These are phyloP conservation scores for Aethes cnicana DNA, from an alignment of 2,888 invertebrate genomes.

Conservation along the genomic window DNA sequence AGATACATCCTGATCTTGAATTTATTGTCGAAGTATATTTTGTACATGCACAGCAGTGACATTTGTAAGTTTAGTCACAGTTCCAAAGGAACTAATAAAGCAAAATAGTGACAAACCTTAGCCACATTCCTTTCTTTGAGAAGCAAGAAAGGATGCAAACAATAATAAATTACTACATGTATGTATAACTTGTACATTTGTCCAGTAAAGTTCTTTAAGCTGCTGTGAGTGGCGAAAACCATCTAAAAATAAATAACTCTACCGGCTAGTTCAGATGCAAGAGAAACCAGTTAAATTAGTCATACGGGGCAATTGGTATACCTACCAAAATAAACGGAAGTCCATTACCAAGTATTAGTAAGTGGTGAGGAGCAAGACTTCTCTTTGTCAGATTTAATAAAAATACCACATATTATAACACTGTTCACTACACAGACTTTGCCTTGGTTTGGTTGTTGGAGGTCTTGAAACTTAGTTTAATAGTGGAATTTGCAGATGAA, in stretches of 20 bases:
- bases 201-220: too few species aligned
- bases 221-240: too few species aligned
- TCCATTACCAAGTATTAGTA: constrained; percentile 21
- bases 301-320: constrained; percentile 4
- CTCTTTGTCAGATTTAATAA: neutral
- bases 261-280: constrained; percentile 17
- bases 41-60: too few species aligned
- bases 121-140: too few species aligned
- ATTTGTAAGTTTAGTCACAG: too few species aligned
- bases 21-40: too few species aligned
- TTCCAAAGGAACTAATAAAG: too few species aligned
- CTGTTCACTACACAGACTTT: neutral
- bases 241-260: constrained; percentile 7
- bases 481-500: neutral
- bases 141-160: too few species aligned
- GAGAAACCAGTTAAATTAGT: constrained; percentile 5
- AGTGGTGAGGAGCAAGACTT: neutral
- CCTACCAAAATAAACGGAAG: constrained; percentile 18
- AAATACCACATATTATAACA: constrained; percentile 12
- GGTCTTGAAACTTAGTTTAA: constrained; percentile 2
- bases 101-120: too few species aligned
- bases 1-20: too few species aligned
- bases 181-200: too few species aligned
- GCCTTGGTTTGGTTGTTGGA: neutral
- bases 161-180: too few species aligned